Evolutionary conservation across 2,113 vertebrate genomes (phyloP).

Genomic region (Stictonetta naevosa): DNA sequence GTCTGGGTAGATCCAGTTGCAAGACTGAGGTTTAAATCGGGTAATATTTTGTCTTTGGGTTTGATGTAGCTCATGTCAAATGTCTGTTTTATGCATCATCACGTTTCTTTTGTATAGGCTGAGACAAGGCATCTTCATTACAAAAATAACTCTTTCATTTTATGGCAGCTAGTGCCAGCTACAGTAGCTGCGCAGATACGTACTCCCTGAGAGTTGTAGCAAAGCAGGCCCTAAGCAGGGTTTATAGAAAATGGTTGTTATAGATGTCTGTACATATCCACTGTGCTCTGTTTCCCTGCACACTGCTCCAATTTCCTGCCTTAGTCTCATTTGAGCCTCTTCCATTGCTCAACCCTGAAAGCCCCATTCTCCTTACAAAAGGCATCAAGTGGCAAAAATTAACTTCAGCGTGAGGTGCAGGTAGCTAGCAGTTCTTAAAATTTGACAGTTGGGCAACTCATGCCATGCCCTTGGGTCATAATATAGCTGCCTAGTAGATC

Average conservation of each 20-base stretch:
- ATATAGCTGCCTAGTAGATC: neutral
- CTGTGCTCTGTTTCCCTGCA: neutral
- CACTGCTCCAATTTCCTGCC: neutral
- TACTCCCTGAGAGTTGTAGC: neutral
- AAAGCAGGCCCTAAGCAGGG: neutral
- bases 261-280: neutral
- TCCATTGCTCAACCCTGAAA: neutral
- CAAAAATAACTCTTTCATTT: neutral
- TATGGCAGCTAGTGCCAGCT: neutral
- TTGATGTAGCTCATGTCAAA: neutral
- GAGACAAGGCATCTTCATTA: neutral
- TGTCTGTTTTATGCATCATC: neutral
- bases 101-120: neutral
- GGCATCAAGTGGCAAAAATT: neutral
- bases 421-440: neutral
- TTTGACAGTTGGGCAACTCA: neutral
- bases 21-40: neutral
- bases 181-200: neutral
- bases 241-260: neutral
- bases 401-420: neutral
- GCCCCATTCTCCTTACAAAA: neutral
- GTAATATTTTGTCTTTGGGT: neutral
- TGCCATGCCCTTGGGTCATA: neutral
- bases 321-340: neutral
- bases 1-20: neutral